Conservation (phyloP, 2,113 vertebrate species). For the Ictalurus punctatus region DNA sequence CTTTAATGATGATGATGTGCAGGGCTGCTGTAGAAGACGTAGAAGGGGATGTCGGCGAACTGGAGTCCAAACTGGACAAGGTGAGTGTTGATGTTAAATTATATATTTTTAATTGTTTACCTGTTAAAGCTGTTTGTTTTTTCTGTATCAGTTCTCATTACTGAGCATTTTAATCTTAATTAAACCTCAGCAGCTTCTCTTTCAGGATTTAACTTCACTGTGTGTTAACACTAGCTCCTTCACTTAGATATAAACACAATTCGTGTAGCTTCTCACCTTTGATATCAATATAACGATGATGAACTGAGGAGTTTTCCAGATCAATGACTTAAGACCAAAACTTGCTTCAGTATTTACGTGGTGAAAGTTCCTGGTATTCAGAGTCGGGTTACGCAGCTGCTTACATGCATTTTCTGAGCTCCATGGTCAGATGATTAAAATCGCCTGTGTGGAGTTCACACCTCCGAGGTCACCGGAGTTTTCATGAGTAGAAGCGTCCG, state of each 20-base stretch:
- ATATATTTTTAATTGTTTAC: neutral
- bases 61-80: slow-evolving; percentile 50
- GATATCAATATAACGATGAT: neutral
- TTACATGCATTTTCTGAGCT: neutral
- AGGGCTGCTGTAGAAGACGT: slow-evolving; percentile 49
- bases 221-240: neutral
- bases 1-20: slow-evolving; percentile 3
- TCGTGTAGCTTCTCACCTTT: neutral
- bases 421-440: neutral
- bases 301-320: neutral
- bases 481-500: neutral
- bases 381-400: neutral
- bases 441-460: neutral
- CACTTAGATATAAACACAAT: neutral
- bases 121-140: neutral
- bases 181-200: neutral
- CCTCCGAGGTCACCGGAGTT: neutral
- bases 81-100: slow-evolving; percentile 10
- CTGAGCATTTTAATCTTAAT: neutral
- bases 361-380: neutral
- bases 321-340: neutral
- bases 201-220: neutral
- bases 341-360: neutral
- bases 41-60: slow-evolving; percentile 39
- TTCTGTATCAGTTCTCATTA: neutral